phyloP scores from a whole-genome alignment of 2,888 invertebrate genomes.

The Drosophila heteroneura region DNA sequence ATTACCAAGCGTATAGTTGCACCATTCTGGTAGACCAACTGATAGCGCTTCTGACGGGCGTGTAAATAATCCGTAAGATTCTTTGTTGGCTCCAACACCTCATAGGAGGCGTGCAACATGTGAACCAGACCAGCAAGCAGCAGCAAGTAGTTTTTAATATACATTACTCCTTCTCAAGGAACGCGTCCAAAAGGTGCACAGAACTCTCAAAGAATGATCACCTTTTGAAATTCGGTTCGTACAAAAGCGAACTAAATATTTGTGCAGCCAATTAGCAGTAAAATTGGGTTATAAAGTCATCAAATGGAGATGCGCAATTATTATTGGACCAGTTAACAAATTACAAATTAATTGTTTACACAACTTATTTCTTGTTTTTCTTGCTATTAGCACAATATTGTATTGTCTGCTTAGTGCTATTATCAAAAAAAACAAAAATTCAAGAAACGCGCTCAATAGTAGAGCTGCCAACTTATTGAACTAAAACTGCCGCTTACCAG shows the following conservation, averaged over 20 bases:
- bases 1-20: slow-evolving; percentile 59
- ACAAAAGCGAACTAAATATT: slow-evolving; percentile 34
- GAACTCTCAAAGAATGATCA: slow-evolving; percentile 24
- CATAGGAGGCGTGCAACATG: slow-evolving; percentile 26
- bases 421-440: background rate
- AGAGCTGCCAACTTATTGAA: slow-evolving; percentile 11
- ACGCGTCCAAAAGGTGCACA: slow-evolving; percentile 11
- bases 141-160: slow-evolving; percentile 17
- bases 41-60: slow-evolving; percentile 62
- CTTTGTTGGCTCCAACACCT: slow-evolving; percentile 37
- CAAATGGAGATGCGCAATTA: slow-evolving; percentile 4
- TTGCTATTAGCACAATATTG: background rate
- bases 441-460: slow-evolving; percentile 6
- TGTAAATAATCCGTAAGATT: slow-evolving; percentile 58
- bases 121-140: slow-evolving; percentile 23
- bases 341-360: background rate
- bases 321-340: background rate
- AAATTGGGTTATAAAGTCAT: slow-evolving; percentile 59
- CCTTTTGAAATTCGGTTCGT: background rate
- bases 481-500: background rate
- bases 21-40: slow-evolving; percentile 58
- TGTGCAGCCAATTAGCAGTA: slow-evolving; percentile 37
- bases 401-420: background rate
- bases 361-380: slow-evolving; percentile 16
- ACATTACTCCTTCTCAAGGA: slow-evolving; percentile 21